Base-by-base conservation (phyloP, 2,888 invertebrate species). In the Alloplasta piceator region DNA sequence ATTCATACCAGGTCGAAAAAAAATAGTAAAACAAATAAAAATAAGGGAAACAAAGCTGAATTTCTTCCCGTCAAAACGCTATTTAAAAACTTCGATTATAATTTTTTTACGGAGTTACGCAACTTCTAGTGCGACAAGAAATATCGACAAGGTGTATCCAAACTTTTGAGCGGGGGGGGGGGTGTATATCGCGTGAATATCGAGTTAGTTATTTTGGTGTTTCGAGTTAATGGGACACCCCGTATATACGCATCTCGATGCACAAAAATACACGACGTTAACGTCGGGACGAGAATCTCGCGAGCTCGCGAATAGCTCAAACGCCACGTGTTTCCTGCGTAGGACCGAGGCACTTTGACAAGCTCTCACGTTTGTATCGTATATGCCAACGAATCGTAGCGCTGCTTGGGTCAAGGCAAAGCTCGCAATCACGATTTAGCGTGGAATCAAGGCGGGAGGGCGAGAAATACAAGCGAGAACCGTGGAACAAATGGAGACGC, bases 301-400 rank as follows among this genome's bases (percentile, higher is more conserved):
- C 58, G 10, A 77, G 77, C 72, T 63, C 72, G 72, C 26, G 76
- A 80, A 80, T 77, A 80, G 76, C 67, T 80, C 63, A 72, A 80
- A 68, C 76, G 26, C n/a, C 48, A 63, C 58, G 68, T 73, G 76
- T 80, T 77, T 80, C 68, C 67, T 66, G 55, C 64, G 64, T 56
- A 56, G 2, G n/a, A 16, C 55, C 43, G 46, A 36, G 52, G 46
- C 60, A 48, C 39, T 43, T 68, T 73, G 60, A 64, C 48, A 61
- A n/a, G 6, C 52, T 12, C 14, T 12, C 6, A 5, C 14, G 14
- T 12, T 14, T 52, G 14, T 52, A 12, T 63, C 58, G 56, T 66
- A 58, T 9, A 16, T 67, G 61, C 58, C 63, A 58, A 80, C 68
- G 80, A 77, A 77, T 64, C 56, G 63, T 43, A 38, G 67, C 26